These are phyloP conservation scores for Zosterops lateralis DNA, from an alignment of 2,113 vertebrate genomes.

Conservation along the genomic window DNA sequence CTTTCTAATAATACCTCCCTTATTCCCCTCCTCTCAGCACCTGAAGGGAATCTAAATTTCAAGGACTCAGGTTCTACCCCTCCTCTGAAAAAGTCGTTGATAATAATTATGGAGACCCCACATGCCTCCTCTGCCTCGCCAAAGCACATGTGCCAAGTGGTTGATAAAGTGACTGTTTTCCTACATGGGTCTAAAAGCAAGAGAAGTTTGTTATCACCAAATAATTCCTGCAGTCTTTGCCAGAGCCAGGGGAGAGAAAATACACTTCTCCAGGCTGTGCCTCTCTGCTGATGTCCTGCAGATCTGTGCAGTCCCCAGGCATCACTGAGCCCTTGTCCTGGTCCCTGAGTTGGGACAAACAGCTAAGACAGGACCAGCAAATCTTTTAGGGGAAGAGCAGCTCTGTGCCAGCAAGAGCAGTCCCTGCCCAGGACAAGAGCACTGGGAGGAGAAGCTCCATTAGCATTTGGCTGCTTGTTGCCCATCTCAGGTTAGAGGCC, in stretches of 20 bases:
- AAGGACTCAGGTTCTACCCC: neutral
- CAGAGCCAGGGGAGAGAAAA: neutral
- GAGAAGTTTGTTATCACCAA: neutral
- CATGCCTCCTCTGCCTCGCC: neutral
- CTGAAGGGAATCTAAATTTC: slow-evolving; percentile 3
- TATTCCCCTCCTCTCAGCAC: neutral
- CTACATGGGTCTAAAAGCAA: neutral
- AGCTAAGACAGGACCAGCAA: neutral
- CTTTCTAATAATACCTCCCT: slow-evolving; percentile 10
- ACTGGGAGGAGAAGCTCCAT: neutral
- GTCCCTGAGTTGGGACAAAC: neutral
- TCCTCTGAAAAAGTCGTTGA: neutral
- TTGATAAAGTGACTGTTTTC: neutral
- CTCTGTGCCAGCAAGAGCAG: neutral
- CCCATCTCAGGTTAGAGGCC: neutral
- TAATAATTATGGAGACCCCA: neutral
- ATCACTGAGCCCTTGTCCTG: neutral
- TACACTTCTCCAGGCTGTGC: neutral
- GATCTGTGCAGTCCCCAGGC: neutral
- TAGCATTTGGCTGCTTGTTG: neutral
- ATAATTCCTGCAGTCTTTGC: neutral
- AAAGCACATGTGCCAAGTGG: neutral
- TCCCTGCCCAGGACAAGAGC: fast-evolving
- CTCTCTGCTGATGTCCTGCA: neutral
- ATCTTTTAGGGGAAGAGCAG: neutral